Evolutionary conservation across 2,888 invertebrate genomes (phyloP).

Genomic region (Heterodera filipjevi): DNA sequence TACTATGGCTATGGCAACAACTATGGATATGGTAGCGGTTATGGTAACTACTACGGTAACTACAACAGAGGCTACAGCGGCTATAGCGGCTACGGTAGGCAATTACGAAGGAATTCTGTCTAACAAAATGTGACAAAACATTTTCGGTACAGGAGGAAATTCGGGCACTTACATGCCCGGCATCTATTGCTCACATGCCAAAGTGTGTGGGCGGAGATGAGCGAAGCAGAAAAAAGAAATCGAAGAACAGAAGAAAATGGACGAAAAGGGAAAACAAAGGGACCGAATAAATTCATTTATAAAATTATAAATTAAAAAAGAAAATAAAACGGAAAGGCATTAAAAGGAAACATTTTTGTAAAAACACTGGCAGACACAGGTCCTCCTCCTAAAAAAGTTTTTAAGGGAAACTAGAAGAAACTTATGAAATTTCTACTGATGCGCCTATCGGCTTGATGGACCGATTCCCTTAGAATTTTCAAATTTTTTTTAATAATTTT

Average conservation of each 20-base stretch:
- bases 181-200: slow-evolving; percentile 23
- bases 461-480: no score
- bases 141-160: neutral
- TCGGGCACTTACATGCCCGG: slow-evolving; percentile 18
- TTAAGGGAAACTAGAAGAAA: no score
- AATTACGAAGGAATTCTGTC: neutral
- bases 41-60: neutral
- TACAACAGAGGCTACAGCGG: neutral
- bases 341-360: no score
- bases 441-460: no score
- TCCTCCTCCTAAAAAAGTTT: no score
- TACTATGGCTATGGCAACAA: slow-evolving; percentile 2
- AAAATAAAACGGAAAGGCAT: no score
- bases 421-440: no score
- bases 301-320: no score
- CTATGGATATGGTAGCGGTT: slow-evolving; percentile 20
- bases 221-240: neutral
- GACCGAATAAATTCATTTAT: no score
- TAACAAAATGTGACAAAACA: no score
- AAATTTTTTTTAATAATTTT: no score
- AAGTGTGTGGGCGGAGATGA: slow-evolving; percentile 21
- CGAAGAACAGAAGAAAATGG: neutral
- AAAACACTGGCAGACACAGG: no score
- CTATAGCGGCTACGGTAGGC: slow-evolving; percentile 7
- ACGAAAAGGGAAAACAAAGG: neutral